Base-by-base conservation (phyloP, 2,888 invertebrate species). In the Caenorhabditis sinica region DNA sequence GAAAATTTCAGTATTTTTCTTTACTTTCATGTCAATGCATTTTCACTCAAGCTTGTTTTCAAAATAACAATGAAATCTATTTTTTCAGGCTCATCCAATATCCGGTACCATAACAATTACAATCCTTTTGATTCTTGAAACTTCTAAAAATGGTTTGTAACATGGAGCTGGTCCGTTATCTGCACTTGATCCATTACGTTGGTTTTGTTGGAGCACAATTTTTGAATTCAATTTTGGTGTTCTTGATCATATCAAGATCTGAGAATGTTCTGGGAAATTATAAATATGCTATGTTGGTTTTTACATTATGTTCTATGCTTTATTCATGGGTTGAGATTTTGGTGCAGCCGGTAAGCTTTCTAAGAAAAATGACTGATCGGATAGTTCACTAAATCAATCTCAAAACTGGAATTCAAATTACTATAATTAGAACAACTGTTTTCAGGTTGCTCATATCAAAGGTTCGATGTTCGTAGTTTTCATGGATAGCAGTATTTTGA, bases 391-490 rank as follows among this genome's bases (percentile, higher is more conserved):
- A 51, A 43, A 20, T 5, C 6, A 49, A 23, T 40, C 3, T 2
- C 25, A 15, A 28, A 4, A n/a, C n/a, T n/a, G n/a, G n/a, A n/a
- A n/a, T n/a, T n/a, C n/a, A n/a, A n/a, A n/a, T n/a, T n/a, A n/a
- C n/a, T n/a, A n/a, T 45, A 23, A 43, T 25, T 9, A 33, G 15
- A 36, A 2, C 4, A 36, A 0, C 36, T 25, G 5, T 65, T 65
- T 58, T 15, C 60, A 77, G 76, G 76, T 77, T 2, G 77, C 69
- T 28, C 77, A 77, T 40, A 77, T 77, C 69, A 77, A 77, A 30
- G 77, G 77, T 6, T 69, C 79, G 15, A 71, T 79, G 77, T 63
- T 63, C 13, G 49, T 77, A 13, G 71, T 77, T 0, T 77, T 77
- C 43, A 77, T 77, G 71, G 58, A 71, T 53, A 77, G 76, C 30